Base-by-base conservation (phyloP, 1,140 invertebrate species). In the Oncopodura yosiiana region DNA sequence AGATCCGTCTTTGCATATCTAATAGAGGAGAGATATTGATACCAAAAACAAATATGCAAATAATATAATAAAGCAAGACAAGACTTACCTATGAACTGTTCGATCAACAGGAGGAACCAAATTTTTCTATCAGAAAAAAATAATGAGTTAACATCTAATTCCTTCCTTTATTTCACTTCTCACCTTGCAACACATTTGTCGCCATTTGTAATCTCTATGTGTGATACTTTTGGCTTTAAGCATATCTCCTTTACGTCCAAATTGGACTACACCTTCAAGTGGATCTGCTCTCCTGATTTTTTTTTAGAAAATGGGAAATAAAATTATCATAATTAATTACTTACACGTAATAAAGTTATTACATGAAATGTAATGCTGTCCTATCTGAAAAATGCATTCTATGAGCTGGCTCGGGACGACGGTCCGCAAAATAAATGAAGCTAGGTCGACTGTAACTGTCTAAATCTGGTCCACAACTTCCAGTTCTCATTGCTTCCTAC, bases 201-300 rank as follows among this genome's bases (percentile, higher is more conserved):
- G 26, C 55, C 58, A 60, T 29, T 63, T 60, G 48, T 32, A 63
- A 37, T 63, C 58, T 18, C 52, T 39, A 19, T 63, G 58, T 3
- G 37, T 58, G 2, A 54, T 38, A 29, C 54, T 53, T 37, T 60
- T 60, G 4, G 56, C 50, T 16, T 51, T 49, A 6, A 27, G 21
- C 62, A 63, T 63, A 49, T 63, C 62, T 11, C 62, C 58, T n/a
- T 45, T 16, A 26, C 56, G 23, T 1, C 55, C 62, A 12, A 19
- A 58, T 8, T 54, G 62, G 30, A 63, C 4, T 5, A 60, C 52
- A 5, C 54, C 58, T 53, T 60, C 62, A 3, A 63, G 41, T 3
- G 55, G 49, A 44, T 63, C 62, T 11, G 58, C 50, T 24, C 49
- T 42, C 46, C 62, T 63, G 34, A 16, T 49, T 39, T 18, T 9